Conservation (phyloP, 64 coral and sea anemone species). For the Pocillopora damicornis region DNA sequence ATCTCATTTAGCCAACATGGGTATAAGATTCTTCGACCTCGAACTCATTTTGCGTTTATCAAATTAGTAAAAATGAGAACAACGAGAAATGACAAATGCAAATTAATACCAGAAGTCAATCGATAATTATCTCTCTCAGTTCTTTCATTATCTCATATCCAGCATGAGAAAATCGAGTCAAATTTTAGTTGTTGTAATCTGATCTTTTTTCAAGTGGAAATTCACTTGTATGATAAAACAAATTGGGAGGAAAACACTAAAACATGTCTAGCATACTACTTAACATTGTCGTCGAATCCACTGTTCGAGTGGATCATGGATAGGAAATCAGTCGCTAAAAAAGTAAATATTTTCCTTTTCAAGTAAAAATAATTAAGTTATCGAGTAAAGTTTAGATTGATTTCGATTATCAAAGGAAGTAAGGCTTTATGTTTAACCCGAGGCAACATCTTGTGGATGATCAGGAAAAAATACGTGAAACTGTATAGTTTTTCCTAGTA, state of each 20-base stretch:
- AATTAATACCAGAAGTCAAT: no score
- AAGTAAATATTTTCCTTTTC: constrained; percentile 9
- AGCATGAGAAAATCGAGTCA: no score
- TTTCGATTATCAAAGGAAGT: not conserved
- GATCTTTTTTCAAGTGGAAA: no score
- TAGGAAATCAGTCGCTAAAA: not conserved
- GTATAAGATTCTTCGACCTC: no score
- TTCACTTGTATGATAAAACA: no score
- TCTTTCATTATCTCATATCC: no score
- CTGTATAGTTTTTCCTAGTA: no score
- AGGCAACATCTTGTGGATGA: not conserved
- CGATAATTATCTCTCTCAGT: no score
- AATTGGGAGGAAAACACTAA: not conserved
- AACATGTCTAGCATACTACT: not conserved
- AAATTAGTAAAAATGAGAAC: no score
- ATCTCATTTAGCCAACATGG: no score
- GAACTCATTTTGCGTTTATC: not conserved
- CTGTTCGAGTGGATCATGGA: not conserved
- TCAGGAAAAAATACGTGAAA: not conserved
- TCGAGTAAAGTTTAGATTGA: not conserved
- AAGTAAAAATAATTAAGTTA: constrained; percentile 6
- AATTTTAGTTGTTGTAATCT: no score
- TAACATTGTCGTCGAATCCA: not conserved
- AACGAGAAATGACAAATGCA: not conserved
- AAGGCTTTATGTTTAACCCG: not conserved